Evolutionary conservation across 1,140 invertebrate genomes (phyloP).

Genomic region (Ridgeia piscesae): DNA sequence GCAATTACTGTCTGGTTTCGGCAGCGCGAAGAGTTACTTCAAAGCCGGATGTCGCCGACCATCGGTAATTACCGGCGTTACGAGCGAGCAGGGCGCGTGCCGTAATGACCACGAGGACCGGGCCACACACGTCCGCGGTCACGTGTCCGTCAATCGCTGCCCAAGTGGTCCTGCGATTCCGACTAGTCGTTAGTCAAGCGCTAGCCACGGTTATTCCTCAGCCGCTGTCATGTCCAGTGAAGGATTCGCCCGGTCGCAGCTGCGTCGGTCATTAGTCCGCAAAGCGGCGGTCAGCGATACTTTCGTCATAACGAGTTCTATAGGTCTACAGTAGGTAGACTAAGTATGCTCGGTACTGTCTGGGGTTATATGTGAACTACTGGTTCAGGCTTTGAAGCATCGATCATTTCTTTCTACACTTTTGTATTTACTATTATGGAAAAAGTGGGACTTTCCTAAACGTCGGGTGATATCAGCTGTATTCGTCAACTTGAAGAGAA

Average conservation of each 20-base stretch:
- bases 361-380: neutral
- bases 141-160: neutral
- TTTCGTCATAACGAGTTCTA: neutral
- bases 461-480: no score
- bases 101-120: neutral
- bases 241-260: neutral
- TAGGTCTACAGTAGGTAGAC: neutral
- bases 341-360: neutral
- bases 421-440: no score
- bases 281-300: neutral
- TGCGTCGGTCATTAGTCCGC: neutral
- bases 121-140: neutral
- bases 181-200: neutral
- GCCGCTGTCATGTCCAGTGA: neutral
- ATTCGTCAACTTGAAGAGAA: no score
- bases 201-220: neutral
- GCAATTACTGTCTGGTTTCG: neutral
- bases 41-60: neutral
- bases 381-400: neutral
- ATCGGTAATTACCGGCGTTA: neutral
- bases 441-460: no score
- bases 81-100: neutral
- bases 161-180: neutral
- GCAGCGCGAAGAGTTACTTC: neutral
- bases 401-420: no score